Evolutionary conservation across 1,140 invertebrate species (phyloP).

Genomic region (Pogonognathellus flavescens): DNA sequence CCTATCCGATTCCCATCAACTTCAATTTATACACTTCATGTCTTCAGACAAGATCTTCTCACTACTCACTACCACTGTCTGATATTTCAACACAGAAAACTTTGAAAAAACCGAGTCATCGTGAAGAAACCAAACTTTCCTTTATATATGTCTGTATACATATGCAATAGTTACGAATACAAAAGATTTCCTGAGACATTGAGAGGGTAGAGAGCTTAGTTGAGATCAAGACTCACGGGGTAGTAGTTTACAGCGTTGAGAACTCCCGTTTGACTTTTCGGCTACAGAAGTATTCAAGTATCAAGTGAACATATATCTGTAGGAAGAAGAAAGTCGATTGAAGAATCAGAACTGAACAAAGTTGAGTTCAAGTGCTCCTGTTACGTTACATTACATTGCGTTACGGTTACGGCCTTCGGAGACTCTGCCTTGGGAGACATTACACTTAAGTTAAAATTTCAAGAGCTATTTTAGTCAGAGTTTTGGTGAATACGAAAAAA

Average conservation of each 20-base stretch:
- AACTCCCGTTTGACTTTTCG: not conserved
- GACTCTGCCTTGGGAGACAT: conserved; percentile 47
- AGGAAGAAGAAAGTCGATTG: not conserved
- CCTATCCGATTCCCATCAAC: conserved; percentile 30
- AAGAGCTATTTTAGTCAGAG: conserved; percentile 46
- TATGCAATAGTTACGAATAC: too few relatives aligned
- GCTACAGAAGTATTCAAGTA: not conserved
- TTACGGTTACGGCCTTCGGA: conserved; percentile 46
- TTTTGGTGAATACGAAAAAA: conserved; percentile 44
- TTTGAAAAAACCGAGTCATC: too few relatives aligned
- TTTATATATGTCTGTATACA: too few relatives aligned
- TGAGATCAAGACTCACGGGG: too few relatives aligned
- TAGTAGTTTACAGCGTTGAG: too few relatives aligned
- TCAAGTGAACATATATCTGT: not conserved
- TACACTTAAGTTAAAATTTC: conserved; percentile 20
- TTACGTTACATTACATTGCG: not conserved
- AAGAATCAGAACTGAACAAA: conserved; percentile 9
- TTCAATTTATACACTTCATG: conserved; percentile 14
- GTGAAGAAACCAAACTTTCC: too few relatives aligned
- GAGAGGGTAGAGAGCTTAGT: too few relatives aligned
- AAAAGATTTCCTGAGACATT: too few relatives aligned
- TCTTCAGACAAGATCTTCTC: not conserved
- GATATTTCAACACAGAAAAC: too few relatives aligned
- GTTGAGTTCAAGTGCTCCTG: conserved; percentile 27
- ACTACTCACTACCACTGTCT: too few relatives aligned